Conservation (phyloP, 2,888 invertebrate species). For the Lithophane leautieri region DNA sequence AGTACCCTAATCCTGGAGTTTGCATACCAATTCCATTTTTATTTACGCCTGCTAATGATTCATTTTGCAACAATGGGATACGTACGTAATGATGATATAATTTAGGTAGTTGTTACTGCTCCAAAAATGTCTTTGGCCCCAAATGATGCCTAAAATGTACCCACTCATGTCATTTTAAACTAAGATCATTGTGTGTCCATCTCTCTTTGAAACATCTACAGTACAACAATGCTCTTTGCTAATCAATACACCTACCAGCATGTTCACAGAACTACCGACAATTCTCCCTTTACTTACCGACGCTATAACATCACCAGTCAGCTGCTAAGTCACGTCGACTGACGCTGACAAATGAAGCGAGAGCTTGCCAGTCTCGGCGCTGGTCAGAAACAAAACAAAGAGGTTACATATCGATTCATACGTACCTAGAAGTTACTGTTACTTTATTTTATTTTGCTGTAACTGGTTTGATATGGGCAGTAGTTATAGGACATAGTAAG, state of each 20-base stretch:
- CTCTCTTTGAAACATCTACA: not conserved
- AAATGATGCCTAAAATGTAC: not conserved
- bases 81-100: not conserved
- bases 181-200: no score
- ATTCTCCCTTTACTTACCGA: constrained; percentile 13
- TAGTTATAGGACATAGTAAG: not conserved
- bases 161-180: not conserved
- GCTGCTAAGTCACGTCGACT: constrained; percentile 50
- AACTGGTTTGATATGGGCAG: not conserved
- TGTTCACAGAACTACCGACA: not conserved
- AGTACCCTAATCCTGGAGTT: not conserved
- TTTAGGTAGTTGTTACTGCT: not conserved
- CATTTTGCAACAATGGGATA: not conserved
- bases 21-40: not conserved
- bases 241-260: not conserved
- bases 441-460: not conserved
- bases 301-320: constrained; percentile 26
- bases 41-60: not conserved
- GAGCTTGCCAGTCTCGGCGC: constrained; percentile 33
- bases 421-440: not conserved
- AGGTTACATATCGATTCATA: constrained; percentile 27
- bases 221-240: not conserved
- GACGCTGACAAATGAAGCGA: constrained; percentile 69
- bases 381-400: constrained; percentile 45
- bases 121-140: not conserved